phyloP scores from a whole-genome alignment of 2,797 vertebrate genomes.

The Spea hammondii region DNA sequence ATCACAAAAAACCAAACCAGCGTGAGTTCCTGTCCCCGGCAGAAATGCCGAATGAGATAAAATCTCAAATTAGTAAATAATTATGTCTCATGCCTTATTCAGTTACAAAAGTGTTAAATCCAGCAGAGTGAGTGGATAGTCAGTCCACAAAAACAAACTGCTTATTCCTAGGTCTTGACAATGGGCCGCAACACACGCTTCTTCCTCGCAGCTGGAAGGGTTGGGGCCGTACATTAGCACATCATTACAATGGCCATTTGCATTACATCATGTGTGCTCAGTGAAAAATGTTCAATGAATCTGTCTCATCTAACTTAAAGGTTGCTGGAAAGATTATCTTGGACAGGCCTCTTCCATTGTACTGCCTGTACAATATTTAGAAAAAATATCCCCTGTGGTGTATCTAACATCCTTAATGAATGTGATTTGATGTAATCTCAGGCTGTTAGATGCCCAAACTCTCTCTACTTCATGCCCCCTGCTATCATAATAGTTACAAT shows the following conservation, averaged over 20 bases:
- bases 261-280: slow-evolving; percentile 18
- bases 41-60: no score
- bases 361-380: slow-evolving; percentile 15
- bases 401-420: slow-evolving; percentile 47
- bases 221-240: slow-evolving; percentile 37
- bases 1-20: no score
- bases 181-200: slow-evolving; percentile 29
- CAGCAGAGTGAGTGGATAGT: not conserved
- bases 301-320: slow-evolving; percentile 34
- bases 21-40: no score
- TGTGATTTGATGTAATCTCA: slow-evolving; percentile 41
- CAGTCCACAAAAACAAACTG: slow-evolving; percentile 37
- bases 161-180: slow-evolving; percentile 5
- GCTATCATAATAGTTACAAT: slow-evolving; percentile 51
- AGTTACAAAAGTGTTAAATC: no score
- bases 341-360: slow-evolving; percentile 37
- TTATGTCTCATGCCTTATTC: no score
- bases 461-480: slow-evolving; percentile 30
- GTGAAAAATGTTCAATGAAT: slow-evolving; percentile 13
- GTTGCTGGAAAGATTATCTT: slow-evolving; percentile 37
- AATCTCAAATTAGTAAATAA: no score
- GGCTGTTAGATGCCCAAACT: slow-evolving; percentile 41
- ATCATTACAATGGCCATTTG: slow-evolving; percentile 45
- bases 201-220: slow-evolving; percentile 36
- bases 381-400: slow-evolving; percentile 34